Evolutionary conservation across 2,888 invertebrate genomes (phyloP), one percentile per base, ranked within the genome.

Genomic region (Drosophila aldrichi): DNA sequence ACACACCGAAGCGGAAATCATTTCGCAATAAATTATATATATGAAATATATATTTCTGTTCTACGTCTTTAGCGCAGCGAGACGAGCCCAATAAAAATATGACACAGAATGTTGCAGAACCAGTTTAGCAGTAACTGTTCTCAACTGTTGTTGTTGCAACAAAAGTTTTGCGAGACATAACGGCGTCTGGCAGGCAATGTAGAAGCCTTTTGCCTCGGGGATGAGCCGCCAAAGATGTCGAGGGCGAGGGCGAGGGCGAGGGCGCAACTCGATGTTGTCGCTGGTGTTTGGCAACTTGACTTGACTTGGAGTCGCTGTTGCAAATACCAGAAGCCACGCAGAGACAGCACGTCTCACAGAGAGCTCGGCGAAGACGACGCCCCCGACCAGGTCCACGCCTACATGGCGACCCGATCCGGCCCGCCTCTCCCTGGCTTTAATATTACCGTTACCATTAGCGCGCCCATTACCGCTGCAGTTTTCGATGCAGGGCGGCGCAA

Each of bases 21-120:
- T 85, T 83, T 82, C 44, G 78, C 76, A 77, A 88, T 88, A 88
- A 83, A 85, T 83, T 88, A 85, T 85, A 82, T 85, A 80, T 82
- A 82, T 76, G 79, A 82, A 77, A 87, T 76, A 75, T 77, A 51
- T 5, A 36, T 52, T 7, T 38, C 2, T 36, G 9, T 36, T 36
- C 9, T n/a, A 8, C 71, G 55, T 55, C 38, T 10, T 18, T 18
- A 12, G 36, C 79, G 54, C 46, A 56, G 59, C 74, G 46, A 48
- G 66, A 63, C 41, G 58, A 48, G 49, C 56, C 41, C 58, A 70
- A 68, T 64, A 60, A 59, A 77, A 72, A 77, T 79, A 77, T 77
- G 77, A 77, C 77, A 79, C 76, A 79, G 64, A 77, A 75, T 76
- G 76, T 76, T 58, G 80, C 74, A 70, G 63, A 80, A 79, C 81